phyloP scores from a whole-genome alignment of 92 coral and sea anemone species.

The Pocillopora meandrina region DNA sequence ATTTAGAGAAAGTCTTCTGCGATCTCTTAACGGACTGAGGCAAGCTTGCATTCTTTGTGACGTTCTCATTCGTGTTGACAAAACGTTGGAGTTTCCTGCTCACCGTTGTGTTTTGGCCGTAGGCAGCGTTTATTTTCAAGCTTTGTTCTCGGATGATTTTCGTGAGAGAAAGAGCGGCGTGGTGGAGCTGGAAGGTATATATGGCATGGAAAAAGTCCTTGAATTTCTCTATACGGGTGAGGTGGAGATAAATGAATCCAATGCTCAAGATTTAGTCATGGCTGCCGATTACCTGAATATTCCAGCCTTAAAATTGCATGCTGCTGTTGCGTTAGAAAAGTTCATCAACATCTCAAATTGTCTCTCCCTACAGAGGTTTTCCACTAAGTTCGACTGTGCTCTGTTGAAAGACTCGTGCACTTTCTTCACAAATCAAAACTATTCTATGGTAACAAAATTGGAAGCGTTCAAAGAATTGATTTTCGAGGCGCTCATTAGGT shows the following conservation, averaged over 20 bases:
- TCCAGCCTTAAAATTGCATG: slow-evolving; percentile 58
- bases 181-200: slow-evolving; percentile 43
- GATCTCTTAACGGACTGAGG: slow-evolving; percentile 16
- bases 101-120: slow-evolving; percentile 75
- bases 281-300: slow-evolving; percentile 72
- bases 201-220: slow-evolving; percentile 42
- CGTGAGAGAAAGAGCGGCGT: slow-evolving; percentile 37
- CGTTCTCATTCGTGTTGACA: slow-evolving; percentile 65
- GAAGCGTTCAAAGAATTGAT: slow-evolving; percentile 52
- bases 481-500: slow-evolving; percentile 37
- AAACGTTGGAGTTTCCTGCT: slow-evolving; percentile 49
- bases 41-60: slow-evolving; percentile 59
- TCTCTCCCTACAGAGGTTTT: slow-evolving; percentile 56
- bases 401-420: slow-evolving; percentile 45
- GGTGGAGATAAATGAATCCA: slow-evolving; percentile 48
- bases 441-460: slow-evolving; percentile 53
- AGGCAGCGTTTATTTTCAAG: slow-evolving; percentile 69
- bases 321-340: slow-evolving; percentile 49
- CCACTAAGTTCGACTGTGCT: slow-evolving; percentile 52
- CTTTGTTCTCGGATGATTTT: slow-evolving; percentile 68
- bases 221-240: slow-evolving; percentile 77
- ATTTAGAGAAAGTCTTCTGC: slow-evolving; percentile 5
- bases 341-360: slow-evolving; percentile 57
- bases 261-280: slow-evolving; percentile 59
- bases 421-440: slow-evolving; percentile 57